phyloP scores from a whole-genome alignment of 1,140 invertebrate species.

The Nasonia vitripennis region DNA sequence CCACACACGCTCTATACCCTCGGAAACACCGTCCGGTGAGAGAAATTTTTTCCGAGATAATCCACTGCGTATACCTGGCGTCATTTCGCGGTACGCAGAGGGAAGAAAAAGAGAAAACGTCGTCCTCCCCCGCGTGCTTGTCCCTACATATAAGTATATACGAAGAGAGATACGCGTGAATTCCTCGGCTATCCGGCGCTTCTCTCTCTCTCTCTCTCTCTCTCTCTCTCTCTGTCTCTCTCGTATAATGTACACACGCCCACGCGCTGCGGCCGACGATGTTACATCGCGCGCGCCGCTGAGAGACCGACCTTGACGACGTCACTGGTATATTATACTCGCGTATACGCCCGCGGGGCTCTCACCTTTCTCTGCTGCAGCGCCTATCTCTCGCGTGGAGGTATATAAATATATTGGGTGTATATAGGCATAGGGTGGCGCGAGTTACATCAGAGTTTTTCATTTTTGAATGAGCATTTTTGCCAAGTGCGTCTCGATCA shows the following conservation, averaged over 20 bases:
- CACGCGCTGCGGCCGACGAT: neutral
- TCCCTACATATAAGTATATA: neutral
- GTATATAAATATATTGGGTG: neutral
- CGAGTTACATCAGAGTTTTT: neutral
- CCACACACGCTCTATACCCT: no score
- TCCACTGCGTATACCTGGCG: neutral
- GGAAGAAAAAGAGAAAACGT: neutral
- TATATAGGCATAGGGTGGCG: neutral
- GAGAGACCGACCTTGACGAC: constrained; percentile 19
- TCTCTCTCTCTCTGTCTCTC: neutral
- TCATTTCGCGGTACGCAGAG: neutral
- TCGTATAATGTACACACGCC: constrained; percentile 19
- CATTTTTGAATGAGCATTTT: neutral
- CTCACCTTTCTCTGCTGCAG: neutral
- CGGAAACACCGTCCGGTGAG: neutral
- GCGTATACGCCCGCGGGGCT: neutral
- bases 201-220: neutral
- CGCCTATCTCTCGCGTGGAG: neutral
- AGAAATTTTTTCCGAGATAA: neutral
- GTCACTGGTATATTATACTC: neutral
- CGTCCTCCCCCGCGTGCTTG: neutral
- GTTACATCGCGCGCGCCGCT: neutral
- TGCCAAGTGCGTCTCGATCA: constrained; percentile 4
- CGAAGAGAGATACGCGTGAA: constrained; percentile 11
- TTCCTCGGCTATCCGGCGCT: constrained; percentile 32